Percentiles rank a stretch among this genome's conserved stretches.
phyloP scores from a whole-genome alignment of 2,797 vertebrate genomes.

The Cynodonichthys magdalenae region DNA sequence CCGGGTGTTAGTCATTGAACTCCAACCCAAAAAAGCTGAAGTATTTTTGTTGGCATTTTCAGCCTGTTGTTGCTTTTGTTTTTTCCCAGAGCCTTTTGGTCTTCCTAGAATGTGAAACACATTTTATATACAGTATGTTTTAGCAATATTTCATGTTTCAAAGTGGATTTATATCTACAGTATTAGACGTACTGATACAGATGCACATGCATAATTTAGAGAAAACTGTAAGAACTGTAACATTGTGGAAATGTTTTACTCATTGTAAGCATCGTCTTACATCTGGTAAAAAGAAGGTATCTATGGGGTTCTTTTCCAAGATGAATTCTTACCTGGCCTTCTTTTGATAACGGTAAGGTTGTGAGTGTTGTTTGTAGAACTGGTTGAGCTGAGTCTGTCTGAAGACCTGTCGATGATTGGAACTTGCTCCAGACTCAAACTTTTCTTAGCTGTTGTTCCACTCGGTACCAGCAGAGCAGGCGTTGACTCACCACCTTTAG shows the following conservation, averaged over 20 bases:
- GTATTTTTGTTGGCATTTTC: slow-evolving; percentile 77
- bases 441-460: slow-evolving; percentile 78
- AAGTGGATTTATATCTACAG: neutral
- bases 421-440: slow-evolving; percentile 73
- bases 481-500: slow-evolving; percentile 86
- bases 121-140: slow-evolving; percentile 1
- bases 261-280: neutral
- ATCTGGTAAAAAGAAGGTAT: neutral
- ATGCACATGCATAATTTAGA: too few species aligned
- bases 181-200: too few species aligned
- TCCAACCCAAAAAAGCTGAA: slow-evolving; percentile 86
- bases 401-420: slow-evolving; percentile 76
- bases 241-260: too few species aligned
- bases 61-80: slow-evolving; percentile 75
- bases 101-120: slow-evolving; percentile 80
- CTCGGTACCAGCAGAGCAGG: slow-evolving; percentile 82
- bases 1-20: slow-evolving; percentile 81
- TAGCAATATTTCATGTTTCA: neutral
- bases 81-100: slow-evolving; percentile 85
- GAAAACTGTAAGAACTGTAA: too few species aligned
- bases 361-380: slow-evolving; percentile 65
- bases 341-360: slow-evolving; percentile 80
- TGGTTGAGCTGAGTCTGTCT: slow-evolving; percentile 66
- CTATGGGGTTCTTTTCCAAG: neutral
- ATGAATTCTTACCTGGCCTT: slow-evolving; percentile 81